Evolutionary conservation across 2,888 invertebrate species (phyloP), one percentile per base, ranked within the genome.

Genomic region (Cephus runcator): DNA sequence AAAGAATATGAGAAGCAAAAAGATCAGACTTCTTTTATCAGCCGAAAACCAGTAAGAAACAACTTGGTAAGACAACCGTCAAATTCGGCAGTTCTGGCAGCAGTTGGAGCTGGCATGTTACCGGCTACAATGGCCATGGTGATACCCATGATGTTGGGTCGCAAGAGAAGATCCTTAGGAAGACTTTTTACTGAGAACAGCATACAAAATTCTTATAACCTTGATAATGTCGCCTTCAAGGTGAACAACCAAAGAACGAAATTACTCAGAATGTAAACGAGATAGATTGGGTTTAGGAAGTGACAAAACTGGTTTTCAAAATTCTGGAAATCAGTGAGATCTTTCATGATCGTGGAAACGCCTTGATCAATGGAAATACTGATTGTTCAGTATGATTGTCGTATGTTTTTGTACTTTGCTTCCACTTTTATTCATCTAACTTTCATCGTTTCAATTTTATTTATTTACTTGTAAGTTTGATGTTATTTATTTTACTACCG

Each of bases 71-170:
- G 81, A 6, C 87, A 85, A 74, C 90, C 92, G 6, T 94, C 95
- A 85, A 93, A 93, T 83, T 93, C 95, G 0, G 94, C 95, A 0
- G 93, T 96, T 68, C 88, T 96, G 81, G 95, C 96, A 11, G 95
- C 95, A 0, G 95, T 96, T 0, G 95, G 96, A 0, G 96, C 96
- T 30, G 96, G 96, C 0, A 95, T 96, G 94, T 93, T 96, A 33
- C 96, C 96, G 11, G 96, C 96, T 0, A 95, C 96, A 0, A 95
- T 96, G 94, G 96, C 96, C 0, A 95, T 96, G 95, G 93, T 96
- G 83, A 94, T 96, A 69, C 96, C 96, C 0, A 94, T 96, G 93
- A 95, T 96, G 90, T 92, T 96, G 79, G 95, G 95, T n/a, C 91
- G 93, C 73, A 92, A 91, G 83, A 92, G 91, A 76, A 79, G 88